Conservation (phyloP, 2,113 vertebrate species). For the Rhinoderma darwinii region DNA sequence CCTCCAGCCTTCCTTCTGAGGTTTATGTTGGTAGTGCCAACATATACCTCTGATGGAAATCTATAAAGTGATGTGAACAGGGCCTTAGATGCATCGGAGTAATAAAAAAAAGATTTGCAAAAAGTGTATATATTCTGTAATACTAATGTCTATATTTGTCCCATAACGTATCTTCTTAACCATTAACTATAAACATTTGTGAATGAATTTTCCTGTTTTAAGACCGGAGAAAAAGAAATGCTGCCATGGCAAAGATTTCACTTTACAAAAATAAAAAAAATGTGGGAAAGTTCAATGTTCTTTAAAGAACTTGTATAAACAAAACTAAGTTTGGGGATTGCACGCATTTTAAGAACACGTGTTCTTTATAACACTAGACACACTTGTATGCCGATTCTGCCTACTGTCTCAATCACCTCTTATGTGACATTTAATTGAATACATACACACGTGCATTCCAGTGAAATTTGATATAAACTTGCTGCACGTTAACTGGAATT, state of each 20-base stretch:
- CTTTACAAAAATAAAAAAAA: neutral
- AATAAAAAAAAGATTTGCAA: too few relatives aligned
- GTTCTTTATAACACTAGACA: slow-evolving; percentile 26
- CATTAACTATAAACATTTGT: too few relatives aligned
- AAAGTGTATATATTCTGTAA: too few relatives aligned
- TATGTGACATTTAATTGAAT: slow-evolving; percentile 47
- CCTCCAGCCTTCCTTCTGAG: too few relatives aligned
- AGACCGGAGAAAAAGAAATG: neutral
- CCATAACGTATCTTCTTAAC: too few relatives aligned
- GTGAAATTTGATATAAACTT: slow-evolving; percentile 28
- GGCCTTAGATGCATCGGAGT: too few relatives aligned
- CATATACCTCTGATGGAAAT: too few relatives aligned
- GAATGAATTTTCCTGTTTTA: neutral
- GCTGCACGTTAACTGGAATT: slow-evolving; percentile 23
- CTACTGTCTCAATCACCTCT: slow-evolving; percentile 50
- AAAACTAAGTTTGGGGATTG: slow-evolving; percentile 3
- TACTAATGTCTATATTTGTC: too few relatives aligned
- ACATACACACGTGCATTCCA: slow-evolving; percentile 17
- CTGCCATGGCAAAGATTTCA: neutral
- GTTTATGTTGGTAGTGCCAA: too few relatives aligned
- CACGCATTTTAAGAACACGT: slow-evolving; percentile 32
- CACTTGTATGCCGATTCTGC: slow-evolving; percentile 18
- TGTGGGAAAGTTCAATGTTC: slow-evolving; percentile 12
- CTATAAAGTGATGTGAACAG: too few relatives aligned
- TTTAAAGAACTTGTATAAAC: slow-evolving; percentile 4